A percentile compares a stretch with the other conserved stretches of the same genome.
phyloP scores from a whole-genome alignment of 30 jellyfish, hydroid and myxozoan genomes.

The Rhopilema esculentum region DNA sequence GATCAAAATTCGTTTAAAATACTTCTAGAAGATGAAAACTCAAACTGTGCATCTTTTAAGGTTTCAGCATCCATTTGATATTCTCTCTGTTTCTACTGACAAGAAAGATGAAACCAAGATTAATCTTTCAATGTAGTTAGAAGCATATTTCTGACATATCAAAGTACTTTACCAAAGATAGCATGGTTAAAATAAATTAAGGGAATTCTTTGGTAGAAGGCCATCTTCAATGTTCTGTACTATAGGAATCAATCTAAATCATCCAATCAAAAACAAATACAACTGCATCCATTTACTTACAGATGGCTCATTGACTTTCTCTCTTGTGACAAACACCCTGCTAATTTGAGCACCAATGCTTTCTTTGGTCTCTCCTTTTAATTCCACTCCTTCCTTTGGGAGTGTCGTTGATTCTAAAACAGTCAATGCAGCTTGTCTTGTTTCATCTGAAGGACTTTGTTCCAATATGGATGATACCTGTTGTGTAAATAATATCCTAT shows the following conservation, averaged over 20 bases:
- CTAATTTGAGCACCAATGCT: neutral
- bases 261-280: no score
- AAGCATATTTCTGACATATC: no score
- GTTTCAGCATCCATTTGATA: neutral
- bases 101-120: neutral
- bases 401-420: conserved; percentile 36
- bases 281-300: no score
- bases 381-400: neutral
- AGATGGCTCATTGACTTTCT: no score
- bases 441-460: neutral
- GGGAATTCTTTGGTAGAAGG: no score
- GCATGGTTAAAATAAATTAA: no score
- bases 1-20: no score
- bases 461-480: conserved; percentile 19
- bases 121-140: neutral
- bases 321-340: neutral
- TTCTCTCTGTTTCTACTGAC: neutral
- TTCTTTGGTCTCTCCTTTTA: conserved; percentile 13
- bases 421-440: conserved; percentile 3
- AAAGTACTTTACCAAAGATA: no score
- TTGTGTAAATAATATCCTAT: neutral
- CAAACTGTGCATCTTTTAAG: no score
- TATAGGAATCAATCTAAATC: no score
- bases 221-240: no score
- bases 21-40: no score